Evolutionary conservation across 2,888 invertebrate species (phyloP).

Genomic region (Melolontha melolontha): DNA sequence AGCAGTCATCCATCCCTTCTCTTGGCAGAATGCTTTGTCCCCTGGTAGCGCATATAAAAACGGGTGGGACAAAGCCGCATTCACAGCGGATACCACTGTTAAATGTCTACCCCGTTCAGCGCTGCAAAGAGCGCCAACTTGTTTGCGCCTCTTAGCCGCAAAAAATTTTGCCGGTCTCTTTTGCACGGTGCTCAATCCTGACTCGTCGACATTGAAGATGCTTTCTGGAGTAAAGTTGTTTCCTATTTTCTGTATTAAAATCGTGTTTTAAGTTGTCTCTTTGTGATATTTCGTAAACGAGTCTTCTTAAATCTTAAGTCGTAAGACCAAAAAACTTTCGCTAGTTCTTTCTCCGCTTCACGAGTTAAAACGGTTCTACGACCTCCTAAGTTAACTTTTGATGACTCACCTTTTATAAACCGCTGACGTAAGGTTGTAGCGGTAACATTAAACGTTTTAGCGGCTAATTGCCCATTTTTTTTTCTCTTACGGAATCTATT

Average conservation of each 20-base stretch:
- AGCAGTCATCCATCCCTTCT: constrained; percentile 9
- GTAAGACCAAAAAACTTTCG: constrained; percentile 3
- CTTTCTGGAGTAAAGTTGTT: constrained; percentile 29
- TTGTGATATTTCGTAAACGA: background rate
- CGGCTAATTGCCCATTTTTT: background rate
- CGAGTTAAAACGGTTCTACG: no score
- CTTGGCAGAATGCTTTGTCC: constrained; percentile 40
- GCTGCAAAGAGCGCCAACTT: constrained; percentile 60
- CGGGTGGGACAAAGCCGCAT: constrained; percentile 6
- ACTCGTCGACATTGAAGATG: constrained; percentile 45
- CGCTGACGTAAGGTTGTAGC: no score
- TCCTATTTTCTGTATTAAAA: background rate
- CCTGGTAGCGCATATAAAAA: constrained; percentile 49
- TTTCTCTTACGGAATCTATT: background rate
- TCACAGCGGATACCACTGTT: background rate
- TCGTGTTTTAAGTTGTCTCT: background rate
- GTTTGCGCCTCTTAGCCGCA: constrained; percentile 57
- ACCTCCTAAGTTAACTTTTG: background rate
- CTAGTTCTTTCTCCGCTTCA: background rate
- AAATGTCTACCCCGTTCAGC: constrained; percentile 49
- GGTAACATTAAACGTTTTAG: no score
- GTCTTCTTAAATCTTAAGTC: background rate
- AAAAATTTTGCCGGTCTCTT: constrained; percentile 42
- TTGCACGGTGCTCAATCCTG: constrained; percentile 41
- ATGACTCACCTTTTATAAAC: background rate